Base-by-base conservation (phyloP, 2,888 invertebrate species). In the Automeris io region DNA sequence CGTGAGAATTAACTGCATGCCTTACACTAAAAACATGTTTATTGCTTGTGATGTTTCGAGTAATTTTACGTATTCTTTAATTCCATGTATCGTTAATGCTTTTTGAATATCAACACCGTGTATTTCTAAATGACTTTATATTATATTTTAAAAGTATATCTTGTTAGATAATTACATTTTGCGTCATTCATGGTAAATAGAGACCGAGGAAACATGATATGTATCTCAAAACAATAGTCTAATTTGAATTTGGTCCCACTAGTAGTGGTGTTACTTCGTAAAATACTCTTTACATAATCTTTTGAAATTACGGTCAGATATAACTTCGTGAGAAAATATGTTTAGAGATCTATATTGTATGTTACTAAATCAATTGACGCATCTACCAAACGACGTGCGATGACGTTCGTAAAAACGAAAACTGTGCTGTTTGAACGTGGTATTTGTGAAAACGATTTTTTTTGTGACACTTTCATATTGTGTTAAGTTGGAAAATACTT, bases 11-110 rank as follows among this genome's bases (percentile, higher is more conserved):
- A 29, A 29, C 16, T 29, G 29, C 29, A 29, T 29, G 13, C 16
- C 29, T 16, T 29, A 29, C 29, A 29, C 29, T 29, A n/a, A 29
- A 29, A 29, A 29, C 29, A 13, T 29, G 29, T 29, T 29, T 29
- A 29, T 16, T 29, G 16, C 29, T 29, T n/a, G 29, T 29, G n/a
- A 16, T 29, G 29, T 16, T n/a, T n/a, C 16, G 7, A 29, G 29
- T 16, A 29, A 16, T 29, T 16, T 9, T n/a, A n/a, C n/a, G n/a
- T 29, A 16, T 26, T 29, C 16, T 29, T 2, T 16, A 8, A 29
- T n/a, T 29, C 3, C 4, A 29, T 16, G 29, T 16, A 16, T 29
- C 16, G 16, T 16, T 29, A 29, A 29, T 29, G 16, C n/a, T 16
- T n/a, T 16, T 29, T 29, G 16, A 29, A 29, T 29, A 29, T 16